phyloP scores from a whole-genome alignment of 2,797 vertebrate species.

The Sitta carolinensis region DNA sequence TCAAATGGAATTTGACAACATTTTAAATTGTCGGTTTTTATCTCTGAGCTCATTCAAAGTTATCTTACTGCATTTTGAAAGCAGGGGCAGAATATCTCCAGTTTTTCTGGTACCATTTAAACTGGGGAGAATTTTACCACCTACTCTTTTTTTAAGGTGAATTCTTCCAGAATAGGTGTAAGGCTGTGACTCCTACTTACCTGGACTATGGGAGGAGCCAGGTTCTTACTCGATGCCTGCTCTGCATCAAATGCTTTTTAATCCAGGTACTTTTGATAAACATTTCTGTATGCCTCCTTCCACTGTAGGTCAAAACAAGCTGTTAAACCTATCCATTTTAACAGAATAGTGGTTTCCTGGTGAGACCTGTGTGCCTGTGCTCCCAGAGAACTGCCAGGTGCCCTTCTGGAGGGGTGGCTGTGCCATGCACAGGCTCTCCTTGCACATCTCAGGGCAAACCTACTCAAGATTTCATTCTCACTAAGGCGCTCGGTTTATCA shows the following conservation, averaged over 20 bases:
- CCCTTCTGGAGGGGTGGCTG: not conserved
- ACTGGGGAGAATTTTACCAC: not conserved
- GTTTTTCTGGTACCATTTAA: not conserved
- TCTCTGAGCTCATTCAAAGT: not conserved
- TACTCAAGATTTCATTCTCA: not conserved
- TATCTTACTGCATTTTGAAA: not conserved
- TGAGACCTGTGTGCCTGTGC: not conserved
- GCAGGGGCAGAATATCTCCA: not conserved
- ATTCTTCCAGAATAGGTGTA: not conserved
- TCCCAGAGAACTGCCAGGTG: not conserved
- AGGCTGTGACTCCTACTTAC: not conserved
- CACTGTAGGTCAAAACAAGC: not conserved
- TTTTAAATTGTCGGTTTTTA: not conserved
- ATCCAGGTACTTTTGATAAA: not conserved
- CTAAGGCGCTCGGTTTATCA: not conserved
- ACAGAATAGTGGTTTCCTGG: not conserved
- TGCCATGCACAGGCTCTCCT: rapidly evolving
- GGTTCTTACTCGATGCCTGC: not conserved
- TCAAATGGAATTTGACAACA: not conserved
- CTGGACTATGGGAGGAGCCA: not conserved
- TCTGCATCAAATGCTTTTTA: not conserved
- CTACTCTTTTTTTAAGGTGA: rapidly evolving
- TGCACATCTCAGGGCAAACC: not conserved
- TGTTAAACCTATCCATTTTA: not conserved
- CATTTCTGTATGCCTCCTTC: not conserved